Conservation (phyloP, 2,113 vertebrate species). For the Actenoides lindsayi region DNA sequence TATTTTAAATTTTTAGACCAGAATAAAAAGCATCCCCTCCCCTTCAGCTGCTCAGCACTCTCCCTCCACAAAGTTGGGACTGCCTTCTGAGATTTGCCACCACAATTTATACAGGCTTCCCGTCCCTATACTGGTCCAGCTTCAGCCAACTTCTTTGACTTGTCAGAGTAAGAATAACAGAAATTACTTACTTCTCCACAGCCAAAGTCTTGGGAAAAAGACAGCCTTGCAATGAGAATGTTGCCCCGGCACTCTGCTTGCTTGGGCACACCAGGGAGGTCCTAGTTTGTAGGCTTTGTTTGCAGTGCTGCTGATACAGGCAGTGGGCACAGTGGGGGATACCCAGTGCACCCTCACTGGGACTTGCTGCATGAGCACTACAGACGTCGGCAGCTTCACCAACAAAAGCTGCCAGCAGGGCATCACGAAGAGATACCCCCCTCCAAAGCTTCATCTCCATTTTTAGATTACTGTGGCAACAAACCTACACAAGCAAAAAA, state of each 20-base stretch:
- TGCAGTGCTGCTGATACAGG: not conserved
- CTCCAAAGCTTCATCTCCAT: not conserved
- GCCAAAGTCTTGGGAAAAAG: not conserved
- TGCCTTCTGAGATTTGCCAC: not conserved
- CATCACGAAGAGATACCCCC: not conserved
- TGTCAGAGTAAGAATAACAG: not conserved
- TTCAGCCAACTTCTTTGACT: not conserved
- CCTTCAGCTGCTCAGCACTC: not conserved
- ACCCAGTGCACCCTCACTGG: not conserved
- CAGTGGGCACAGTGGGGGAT: not conserved
- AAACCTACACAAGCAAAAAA: not conserved
- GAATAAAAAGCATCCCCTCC: not conserved
- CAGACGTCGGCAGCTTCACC: not conserved
- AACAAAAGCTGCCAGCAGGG: too few relatives aligned
- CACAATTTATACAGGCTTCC: not conserved
- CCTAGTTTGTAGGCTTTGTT: not conserved
- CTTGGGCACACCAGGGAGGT: not conserved
- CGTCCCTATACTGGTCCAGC: not conserved
- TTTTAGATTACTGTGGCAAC: not conserved
- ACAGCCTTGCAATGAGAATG: not conserved
- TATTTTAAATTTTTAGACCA: not conserved
- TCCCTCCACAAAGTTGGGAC: not conserved
- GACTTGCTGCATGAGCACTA: not conserved
- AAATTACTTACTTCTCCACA: not conserved
- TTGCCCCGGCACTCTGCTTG: not conserved